Evolutionary conservation across 2,888 invertebrate genomes (phyloP), one percentile per base, ranked within the genome.

Genomic region (Harpalus rubripes): DNA sequence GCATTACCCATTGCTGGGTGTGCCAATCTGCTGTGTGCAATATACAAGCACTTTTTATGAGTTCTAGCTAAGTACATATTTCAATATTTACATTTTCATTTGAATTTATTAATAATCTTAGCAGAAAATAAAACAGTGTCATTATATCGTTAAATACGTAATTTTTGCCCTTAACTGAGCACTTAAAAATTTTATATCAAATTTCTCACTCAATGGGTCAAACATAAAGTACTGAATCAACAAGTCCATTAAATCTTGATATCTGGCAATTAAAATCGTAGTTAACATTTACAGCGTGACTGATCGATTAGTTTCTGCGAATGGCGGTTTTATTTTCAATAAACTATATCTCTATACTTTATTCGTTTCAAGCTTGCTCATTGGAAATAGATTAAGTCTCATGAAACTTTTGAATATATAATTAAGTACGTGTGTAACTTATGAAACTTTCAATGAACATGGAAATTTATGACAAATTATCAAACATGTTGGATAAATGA

Each of bases 221-320:
- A 18, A 61, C 61, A 61, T 22, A 22, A 61, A 61, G 8, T 22
- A 61, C 18, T 18, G 61, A 61, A 61, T 61, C 61, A 61, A 61
- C 61, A 61, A 61, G 61, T 61, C 22, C 61, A 61, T 61, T 61
- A 22, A 61, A 61, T 61, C 61, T 61, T 61, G 61, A 61, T 61
- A 22, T 61, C 61, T 18, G 10, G 61, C 61, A 61, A 61, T 61
- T 61, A 61, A 61, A 61, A 61, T 22, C 61, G 22, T 61, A 22
- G 61, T 61, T 22, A 22, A n/a, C 12, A 22, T 61, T 61, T 22
- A 22, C 12, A 22, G 18, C 22, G 22, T 22, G 10, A 22, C 61
- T 61, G 61, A 61, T 61, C 61, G 61, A 61, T 61, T 61, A 15
- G 22, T 22, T 18, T 61, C 1, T 12, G 1, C 22, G 22, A 61